Evolutionary conservation across 2,113 vertebrate genomes (phyloP).

Genomic region (Nothobranchius kuhntae): DNA sequence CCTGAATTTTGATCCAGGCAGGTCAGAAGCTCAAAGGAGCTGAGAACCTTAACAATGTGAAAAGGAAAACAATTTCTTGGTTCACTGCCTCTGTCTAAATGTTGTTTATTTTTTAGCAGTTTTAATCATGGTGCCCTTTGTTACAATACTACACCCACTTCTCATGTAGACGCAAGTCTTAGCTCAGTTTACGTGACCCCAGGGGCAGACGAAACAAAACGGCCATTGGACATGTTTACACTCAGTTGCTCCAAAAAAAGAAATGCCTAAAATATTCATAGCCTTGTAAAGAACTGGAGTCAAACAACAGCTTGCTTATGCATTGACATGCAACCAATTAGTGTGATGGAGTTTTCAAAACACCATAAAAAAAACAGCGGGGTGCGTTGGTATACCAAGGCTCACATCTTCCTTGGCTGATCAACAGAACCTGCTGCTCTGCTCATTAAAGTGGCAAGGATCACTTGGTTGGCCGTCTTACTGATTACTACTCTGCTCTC

Average conservation of each 20-base stretch:
- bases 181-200: slow-evolving; percentile 34
- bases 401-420: slow-evolving; percentile 42
- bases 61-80: slow-evolving; percentile 59
- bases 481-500: slow-evolving; percentile 52
- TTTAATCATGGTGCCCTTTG: slow-evolving; percentile 42
- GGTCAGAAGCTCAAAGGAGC: slow-evolving; percentile 9
- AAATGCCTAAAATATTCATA: slow-evolving; percentile 73
- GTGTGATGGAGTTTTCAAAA: slow-evolving; percentile 65
- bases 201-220: slow-evolving; percentile 53
- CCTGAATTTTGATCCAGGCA: not conserved
- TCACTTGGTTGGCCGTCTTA: slow-evolving; percentile 50
- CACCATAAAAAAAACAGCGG: slow-evolving; percentile 31
- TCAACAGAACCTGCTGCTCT: slow-evolving; percentile 41
- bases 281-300: slow-evolving; percentile 52
- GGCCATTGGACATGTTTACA: slow-evolving; percentile 53
- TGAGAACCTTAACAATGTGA: not conserved
- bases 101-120: slow-evolving; percentile 43
- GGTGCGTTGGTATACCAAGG: slow-evolving; percentile 30
- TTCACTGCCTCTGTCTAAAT: slow-evolving; percentile 30
- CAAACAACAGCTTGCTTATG: slow-evolving; percentile 76
- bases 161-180: slow-evolving; percentile 12
- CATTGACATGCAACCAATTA: slow-evolving; percentile 75
- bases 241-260: slow-evolving; percentile 38
- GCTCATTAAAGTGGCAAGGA: slow-evolving; percentile 42
- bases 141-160: slow-evolving; percentile 29